A percentile compares a stretch with the other conserved stretches of the same genome.
These are phyloP conservation scores for Blennius ocellaris DNA, from an alignment of 2,113 vertebrate genomes.

Conservation along the genomic window DNA sequence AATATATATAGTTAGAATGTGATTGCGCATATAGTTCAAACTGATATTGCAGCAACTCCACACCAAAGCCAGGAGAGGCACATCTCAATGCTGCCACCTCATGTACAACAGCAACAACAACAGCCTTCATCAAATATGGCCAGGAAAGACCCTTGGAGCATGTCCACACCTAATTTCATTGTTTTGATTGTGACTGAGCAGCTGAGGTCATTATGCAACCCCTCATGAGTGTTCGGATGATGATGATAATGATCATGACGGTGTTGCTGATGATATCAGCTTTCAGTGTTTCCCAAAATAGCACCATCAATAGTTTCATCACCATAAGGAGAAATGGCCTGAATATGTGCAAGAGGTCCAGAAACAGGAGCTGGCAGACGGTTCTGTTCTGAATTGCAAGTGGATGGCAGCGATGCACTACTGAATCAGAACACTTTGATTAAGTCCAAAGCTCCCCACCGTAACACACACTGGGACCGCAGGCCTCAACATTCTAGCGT, in stretches of 20 bases:
- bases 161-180: conserved; percentile 25
- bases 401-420: conserved; percentile 16
- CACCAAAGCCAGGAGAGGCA: neutral
- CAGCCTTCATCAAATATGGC: conserved; percentile 26
- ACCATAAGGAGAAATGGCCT: conserved; percentile 58
- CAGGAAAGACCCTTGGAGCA: conserved; percentile 28
- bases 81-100: conserved; percentile 58
- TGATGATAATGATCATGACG: conserved; percentile 26
- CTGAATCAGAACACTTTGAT: conserved; percentile 14
- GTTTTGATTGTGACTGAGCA: conserved; percentile 18
- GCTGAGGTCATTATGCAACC: conserved; percentile 2
- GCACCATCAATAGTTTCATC: conserved; percentile 52
- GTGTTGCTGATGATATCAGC: conserved; percentile 19
- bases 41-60: neutral
- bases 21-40: too few species aligned
- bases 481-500: neutral
- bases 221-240: conserved; percentile 1
- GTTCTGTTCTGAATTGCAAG: conserved; percentile 17
- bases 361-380: conserved; percentile 44
- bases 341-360: conserved; percentile 41
- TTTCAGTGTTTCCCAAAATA: conserved; percentile 60
- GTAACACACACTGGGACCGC: neutral
- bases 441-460: neutral
- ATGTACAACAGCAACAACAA: conserved; percentile 13
- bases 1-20: too few species aligned